These are phyloP conservation scores for Apotomis capreana DNA, from an alignment of 2,888 invertebrate species.

Conservation along the genomic window DNA sequence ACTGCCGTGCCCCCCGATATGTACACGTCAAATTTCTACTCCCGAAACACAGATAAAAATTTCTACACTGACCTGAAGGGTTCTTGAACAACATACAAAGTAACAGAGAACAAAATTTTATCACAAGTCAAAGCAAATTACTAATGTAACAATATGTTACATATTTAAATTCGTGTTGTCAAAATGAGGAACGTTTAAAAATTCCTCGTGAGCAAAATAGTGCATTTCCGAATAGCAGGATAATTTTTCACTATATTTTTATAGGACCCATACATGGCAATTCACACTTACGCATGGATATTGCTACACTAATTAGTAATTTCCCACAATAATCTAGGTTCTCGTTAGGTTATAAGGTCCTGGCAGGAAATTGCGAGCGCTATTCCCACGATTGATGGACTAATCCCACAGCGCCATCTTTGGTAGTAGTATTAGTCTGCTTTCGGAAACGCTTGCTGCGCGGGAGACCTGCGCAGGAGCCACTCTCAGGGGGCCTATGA, in stretches of 20 bases:
- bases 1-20: too few species aligned
- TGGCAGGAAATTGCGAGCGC: constrained; percentile 27
- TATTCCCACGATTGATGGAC: constrained; percentile 33
- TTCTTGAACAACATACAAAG: too few species aligned
- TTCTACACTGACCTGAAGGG: too few species aligned
- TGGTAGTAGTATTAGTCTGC: constrained; percentile 28
- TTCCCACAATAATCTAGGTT: neutral
- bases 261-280: neutral
- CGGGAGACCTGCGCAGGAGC: constrained; percentile 7
- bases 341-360: neutral
- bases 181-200: too few species aligned
- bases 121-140: too few species aligned
- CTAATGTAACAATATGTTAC: too few species aligned
- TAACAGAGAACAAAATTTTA: too few species aligned
- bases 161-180: too few species aligned
- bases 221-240: too few species aligned
- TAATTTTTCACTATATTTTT: neutral
- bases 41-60: too few species aligned
- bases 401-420: constrained; percentile 32
- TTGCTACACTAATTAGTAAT: neutral
- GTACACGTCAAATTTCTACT: too few species aligned
- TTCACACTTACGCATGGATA: neutral
- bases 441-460: constrained; percentile 30
- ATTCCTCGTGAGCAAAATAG: too few species aligned
- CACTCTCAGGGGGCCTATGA: neutral